These are phyloP conservation scores for Arge pagana DNA, from an alignment of 2,888 invertebrate species.

Conservation along the genomic window DNA sequence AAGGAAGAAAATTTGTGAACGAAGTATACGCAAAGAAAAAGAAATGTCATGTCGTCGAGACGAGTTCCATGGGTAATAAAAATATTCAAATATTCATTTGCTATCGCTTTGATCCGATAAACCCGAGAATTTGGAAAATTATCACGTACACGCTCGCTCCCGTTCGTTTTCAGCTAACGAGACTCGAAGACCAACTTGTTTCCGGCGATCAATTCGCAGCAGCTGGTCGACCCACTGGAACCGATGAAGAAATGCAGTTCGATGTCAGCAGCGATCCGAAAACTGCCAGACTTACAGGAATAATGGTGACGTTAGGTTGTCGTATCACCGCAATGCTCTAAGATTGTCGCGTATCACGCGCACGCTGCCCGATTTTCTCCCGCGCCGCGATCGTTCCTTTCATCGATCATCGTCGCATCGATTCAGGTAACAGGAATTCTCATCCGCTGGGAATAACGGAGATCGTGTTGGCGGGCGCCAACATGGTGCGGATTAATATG, in stretches of 20 bases:
- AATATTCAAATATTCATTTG: too few species aligned
- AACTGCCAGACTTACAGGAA: slow-evolving; percentile 61
- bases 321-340: too few species aligned
- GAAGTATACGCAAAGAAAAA: too few species aligned
- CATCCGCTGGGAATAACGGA: slow-evolving; percentile 33
- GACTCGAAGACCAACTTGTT: slow-evolving; percentile 31
- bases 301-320: slow-evolving; percentile 64
- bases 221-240: slow-evolving; percentile 34
- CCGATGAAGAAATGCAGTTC: slow-evolving; percentile 35
- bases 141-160: too few species aligned
- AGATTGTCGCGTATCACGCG: too few species aligned
- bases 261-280: slow-evolving; percentile 35
- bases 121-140: too few species aligned
- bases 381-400: too few species aligned
- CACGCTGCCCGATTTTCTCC: too few species aligned
- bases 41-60: too few species aligned
- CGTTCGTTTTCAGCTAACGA: slow-evolving; percentile 37
- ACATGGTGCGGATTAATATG: slow-evolving; percentile 38
- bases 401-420: background rate
- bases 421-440: slow-evolving; percentile 32
- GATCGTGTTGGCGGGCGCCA: slow-evolving; percentile 35
- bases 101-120: too few species aligned
- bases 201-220: slow-evolving; percentile 34
- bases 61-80: too few species aligned
- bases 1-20: too few species aligned